Base-by-base conservation (phyloP, 2,888 invertebrate species). In the Taphrorychus bicolor region DNA sequence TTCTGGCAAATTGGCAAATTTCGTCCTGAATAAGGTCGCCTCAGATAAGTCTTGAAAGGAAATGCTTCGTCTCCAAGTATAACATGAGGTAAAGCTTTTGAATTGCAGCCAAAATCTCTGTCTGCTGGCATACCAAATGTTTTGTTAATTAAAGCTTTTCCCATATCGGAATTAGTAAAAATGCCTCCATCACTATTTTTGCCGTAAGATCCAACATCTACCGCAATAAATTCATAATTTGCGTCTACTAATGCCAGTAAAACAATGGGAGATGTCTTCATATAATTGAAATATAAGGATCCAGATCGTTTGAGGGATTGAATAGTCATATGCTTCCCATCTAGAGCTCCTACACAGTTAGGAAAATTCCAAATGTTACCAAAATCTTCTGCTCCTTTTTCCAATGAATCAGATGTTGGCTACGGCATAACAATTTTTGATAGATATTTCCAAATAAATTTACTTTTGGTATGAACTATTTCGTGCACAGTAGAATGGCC, bases 191-290 rank as follows among this genome's bases (percentile, higher is more conserved):
- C 77, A 59, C 76, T 76, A 42, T 73, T 74, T 65, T 70, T 75
- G 5, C 76, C 76, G 57, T 74, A 74, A 19, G 73, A 70, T n/a
- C 75, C 77, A 57, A 78, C 66, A 65, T 78, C 76, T 11, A 76
- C 73, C 49, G 67, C 60, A 65, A 75, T 66, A 70, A 77, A 77
- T 40, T 66, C 76, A 58, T 75, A 77, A 48, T 76, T 40, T 3
- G 74, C 72, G 66, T 76, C 74, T 48, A 75, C 74, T n/a, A 74
- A 19, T 24, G 76, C 75, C 51, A 74, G 51, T 45, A 77, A 58
- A 19, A 77, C 76, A 32, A 75, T 68, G 4, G 72, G 64, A 64
- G 73, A 71, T 42, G 69, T 69, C 24, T 71, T 66, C 60, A 66
- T 63, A 51, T 73, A 76, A 70, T 73, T 73, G 68, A 73, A 76